These are phyloP conservation scores for Anisognathus igniventris DNA, from an alignment of 2,797 vertebrate species.

Conservation along the genomic window DNA sequence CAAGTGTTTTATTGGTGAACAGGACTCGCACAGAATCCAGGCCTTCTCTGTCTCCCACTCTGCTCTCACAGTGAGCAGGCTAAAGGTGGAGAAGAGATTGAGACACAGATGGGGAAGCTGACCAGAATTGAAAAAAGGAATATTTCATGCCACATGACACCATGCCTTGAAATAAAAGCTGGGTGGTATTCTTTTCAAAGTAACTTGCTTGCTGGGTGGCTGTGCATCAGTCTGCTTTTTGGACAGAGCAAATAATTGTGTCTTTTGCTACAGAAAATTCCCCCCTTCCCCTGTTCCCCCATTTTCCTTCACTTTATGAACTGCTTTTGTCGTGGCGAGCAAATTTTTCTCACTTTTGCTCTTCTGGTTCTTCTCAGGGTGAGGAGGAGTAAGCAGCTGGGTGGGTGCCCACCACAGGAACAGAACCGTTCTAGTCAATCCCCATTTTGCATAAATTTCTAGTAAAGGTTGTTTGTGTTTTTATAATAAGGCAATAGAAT, in stretches of 20 bases:
- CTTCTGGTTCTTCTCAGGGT: neutral
- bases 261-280: neutral
- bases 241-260: neutral
- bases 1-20: neutral
- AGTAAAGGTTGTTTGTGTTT: neutral
- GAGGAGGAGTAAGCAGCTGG: accelerated
- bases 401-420: neutral
- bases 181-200: neutral
- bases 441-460: neutral
- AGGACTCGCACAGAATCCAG: accelerated
- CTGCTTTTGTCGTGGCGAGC: neutral
- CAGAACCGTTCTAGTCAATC: neutral
- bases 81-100: neutral
- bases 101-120: neutral
- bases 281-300: accelerated
- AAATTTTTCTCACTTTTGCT: neutral
- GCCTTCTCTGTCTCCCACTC: neutral
- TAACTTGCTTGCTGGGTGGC: neutral
- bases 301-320: neutral
- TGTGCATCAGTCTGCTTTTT: neutral
- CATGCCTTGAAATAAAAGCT: neutral
- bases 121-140: neutral
- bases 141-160: neutral
- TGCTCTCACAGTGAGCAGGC: neutral
- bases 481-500: neutral